Base-by-base conservation (phyloP, 2,797 vertebrate species). In the Chiloscyllium punctatum region DNA sequence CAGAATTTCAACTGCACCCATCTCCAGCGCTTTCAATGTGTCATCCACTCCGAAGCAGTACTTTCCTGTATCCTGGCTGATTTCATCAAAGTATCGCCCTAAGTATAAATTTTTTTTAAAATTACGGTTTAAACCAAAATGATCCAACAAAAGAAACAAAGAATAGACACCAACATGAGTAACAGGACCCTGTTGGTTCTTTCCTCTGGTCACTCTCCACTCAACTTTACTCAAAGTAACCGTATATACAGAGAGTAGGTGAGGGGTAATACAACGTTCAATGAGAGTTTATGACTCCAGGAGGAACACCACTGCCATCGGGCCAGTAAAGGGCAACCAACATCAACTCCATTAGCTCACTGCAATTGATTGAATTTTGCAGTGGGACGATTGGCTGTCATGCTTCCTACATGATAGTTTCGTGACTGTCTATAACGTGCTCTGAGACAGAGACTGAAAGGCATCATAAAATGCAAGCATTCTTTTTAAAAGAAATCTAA, bases 41-140 rank as follows among this genome's bases (percentile, higher is more conserved):
- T 99, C 99, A 97, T 99, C 99, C 96, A 99, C 99, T 21, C 99
- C 99, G 96, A 99, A 99, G 97, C 99, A 99, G 97, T 99, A 99
- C 96, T 99, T 99, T 96, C 99, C 99, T 0, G 99, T 99, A 97
- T 99, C 99, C 97, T 99, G 99, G 96, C 99, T 99, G 97, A 99
- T 99, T 97, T 99, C 99, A 91, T 99, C 99, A 11, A 99, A 99
- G 98, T 99, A 99, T 97, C 99, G 98, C 95, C 99, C 99, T 99
- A 96, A 1, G 95, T 23, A 7, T 57, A 57, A 57, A n/a, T n/a
- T 7, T 57, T 48, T 94, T 96, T 23, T 51, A 95, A 82, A 77
- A 9, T 8, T 37, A 68, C 2, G 23, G 33, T 16, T 68, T 18
- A 30, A 66, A 7, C 51, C 1, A 5, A 92, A 48, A 18, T 13